Evolutionary conservation across 2,797 vertebrate genomes (phyloP), one percentile per base, ranked within the genome.

Genomic region (Myotis vivesi): DNA sequence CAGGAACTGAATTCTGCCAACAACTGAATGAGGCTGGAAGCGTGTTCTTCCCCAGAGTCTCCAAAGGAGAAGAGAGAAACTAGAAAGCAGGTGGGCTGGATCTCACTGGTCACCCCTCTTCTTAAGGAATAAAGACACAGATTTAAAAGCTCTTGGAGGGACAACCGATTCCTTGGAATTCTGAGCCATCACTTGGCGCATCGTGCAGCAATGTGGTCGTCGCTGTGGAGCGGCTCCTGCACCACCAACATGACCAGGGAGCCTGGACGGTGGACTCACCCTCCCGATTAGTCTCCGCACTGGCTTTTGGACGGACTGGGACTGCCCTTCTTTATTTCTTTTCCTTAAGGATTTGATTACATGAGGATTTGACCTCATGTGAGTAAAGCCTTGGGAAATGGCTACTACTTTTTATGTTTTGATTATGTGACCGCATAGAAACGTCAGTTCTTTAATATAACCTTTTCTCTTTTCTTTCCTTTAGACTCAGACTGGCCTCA

Each of bases 251-350:
- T 3, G 3, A 53, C 83, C 83, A 97, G 86, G 93, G 71, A 28
- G 62, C 91, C 69, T 89, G 49, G 17, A 44, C 23, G 25, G 28
- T 57, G 23, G 33, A 16, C 8, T 22, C n/a, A 62, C 8, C 5
- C 15, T 75, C 71, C 23, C 8, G 49, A 83, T 44, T 6, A 71
- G 33, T 20, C 23, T 88, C 72, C 82, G 30, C 17, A 66, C 55
- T 90, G 94, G 30, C 91, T 91, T 97, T 94, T 91, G 41, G 46
- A 44, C 11, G 72, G 36, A 85, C 87, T 94, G 41, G 81, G 79
- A 68, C 89, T 89, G 92, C 79, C 91, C 96, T 96, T 94, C 97
- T 97, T 97, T 96, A 96, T 94, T 95, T 73, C 76, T 90, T 97
- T 85, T 81, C 80, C 46, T 0, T 0, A 87, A 81, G 93, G 87